Percentiles rank a stretch among this genome's conserved stretches.
Evolutionary conservation across 2,888 invertebrate species (phyloP).

Genomic region (Neoitamus cyanurus): DNA sequence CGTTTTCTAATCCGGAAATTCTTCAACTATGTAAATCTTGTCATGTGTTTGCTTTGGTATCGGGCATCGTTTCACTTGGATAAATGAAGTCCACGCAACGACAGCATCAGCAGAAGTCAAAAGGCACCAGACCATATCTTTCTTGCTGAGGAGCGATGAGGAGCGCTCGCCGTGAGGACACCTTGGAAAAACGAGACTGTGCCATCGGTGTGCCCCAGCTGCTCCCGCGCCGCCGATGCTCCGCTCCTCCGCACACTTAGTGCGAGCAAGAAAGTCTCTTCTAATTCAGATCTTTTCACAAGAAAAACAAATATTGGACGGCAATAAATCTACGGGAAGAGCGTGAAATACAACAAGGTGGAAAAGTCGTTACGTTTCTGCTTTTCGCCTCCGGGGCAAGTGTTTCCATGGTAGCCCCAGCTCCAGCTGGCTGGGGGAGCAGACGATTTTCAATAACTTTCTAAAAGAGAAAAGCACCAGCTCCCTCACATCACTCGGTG

Average conservation of each 20-base stretch:
- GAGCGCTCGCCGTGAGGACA: not conserved
- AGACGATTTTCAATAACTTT: not conserved
- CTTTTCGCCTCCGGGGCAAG: not conserved
- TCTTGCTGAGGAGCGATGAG: not conserved
- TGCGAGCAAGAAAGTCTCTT: constrained; percentile 18
- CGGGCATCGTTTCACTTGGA: constrained; percentile 15
- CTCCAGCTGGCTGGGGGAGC: not conserved
- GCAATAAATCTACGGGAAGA: constrained; percentile 23
- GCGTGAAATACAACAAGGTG: constrained; percentile 26
- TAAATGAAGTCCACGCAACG: constrained; percentile 7
- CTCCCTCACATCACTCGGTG: no score
- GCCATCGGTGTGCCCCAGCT: not conserved
- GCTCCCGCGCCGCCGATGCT: not conserved
- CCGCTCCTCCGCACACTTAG: no score
- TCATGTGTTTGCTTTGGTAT: constrained; percentile 23
- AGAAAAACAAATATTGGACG: constrained; percentile 32
- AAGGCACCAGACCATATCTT: constrained; percentile 22
- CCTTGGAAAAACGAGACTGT: not conserved
- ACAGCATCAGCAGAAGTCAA: not conserved
- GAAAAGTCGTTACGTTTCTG: constrained; percentile 19
- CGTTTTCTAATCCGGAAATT: constrained; percentile 49
- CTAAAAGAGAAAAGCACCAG: constrained; percentile 1
- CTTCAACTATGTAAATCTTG: constrained; percentile 46
- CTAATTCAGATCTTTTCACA: constrained; percentile 3
- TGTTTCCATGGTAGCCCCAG: not conserved